Evolutionary conservation across 2,797 vertebrate genomes (phyloP).

Genomic region (Eurystomus glaucurus): DNA sequence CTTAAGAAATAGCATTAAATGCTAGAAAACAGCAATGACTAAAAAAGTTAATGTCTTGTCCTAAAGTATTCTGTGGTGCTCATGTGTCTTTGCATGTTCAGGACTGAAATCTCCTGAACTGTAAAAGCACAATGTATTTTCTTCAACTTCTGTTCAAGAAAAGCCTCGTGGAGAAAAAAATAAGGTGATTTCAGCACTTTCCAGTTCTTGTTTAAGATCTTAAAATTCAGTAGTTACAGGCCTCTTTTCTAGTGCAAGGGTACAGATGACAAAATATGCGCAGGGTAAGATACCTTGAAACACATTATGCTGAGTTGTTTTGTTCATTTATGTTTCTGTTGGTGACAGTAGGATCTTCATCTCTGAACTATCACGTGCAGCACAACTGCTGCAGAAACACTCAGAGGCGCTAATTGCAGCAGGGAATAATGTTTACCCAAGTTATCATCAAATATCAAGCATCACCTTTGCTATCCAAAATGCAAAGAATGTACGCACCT

Average conservation of each 20-base stretch:
- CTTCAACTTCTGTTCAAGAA: neutral
- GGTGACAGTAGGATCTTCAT: neutral
- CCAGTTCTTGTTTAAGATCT: neutral
- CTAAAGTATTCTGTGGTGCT: neutral
- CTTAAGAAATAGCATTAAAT: neutral
- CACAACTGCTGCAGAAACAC: neutral
- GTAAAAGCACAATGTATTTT: neutral
- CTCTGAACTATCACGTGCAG: neutral
- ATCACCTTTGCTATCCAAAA: neutral
- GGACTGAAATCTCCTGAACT: neutral
- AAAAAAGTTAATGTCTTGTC: neutral
- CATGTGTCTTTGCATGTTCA: neutral
- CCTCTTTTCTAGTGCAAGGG: neutral
- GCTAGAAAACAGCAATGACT: neutral
- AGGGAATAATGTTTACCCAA: neutral
- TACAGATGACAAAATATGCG: neutral
- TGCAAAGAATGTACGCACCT: neutral
- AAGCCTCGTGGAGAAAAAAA: accelerated
- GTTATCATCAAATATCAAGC: neutral
- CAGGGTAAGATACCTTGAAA: neutral
- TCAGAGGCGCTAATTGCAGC: neutral
- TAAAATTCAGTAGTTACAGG: neutral
- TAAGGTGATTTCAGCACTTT: neutral
- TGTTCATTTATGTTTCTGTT: neutral
- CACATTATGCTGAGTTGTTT: neutral